Evolutionary conservation across 2,888 invertebrate species (phyloP).

Genomic region (Volucella zonaria): DNA sequence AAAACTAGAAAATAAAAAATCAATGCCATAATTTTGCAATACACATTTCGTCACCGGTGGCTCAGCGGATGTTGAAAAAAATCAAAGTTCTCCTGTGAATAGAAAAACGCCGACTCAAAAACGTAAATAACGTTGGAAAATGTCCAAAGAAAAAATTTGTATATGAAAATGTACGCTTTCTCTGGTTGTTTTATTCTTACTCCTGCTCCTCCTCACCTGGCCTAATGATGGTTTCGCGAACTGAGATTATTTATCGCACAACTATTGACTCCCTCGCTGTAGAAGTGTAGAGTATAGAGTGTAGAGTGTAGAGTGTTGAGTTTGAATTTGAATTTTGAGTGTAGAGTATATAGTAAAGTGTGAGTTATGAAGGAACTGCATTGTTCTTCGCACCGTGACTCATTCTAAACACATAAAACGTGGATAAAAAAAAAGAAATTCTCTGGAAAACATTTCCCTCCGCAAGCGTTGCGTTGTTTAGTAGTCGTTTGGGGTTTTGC

Average conservation of each 20-base stretch:
- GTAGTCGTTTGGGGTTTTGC: constrained; percentile 25
- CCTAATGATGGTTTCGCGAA: constrained; percentile 45
- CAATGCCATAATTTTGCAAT: constrained; percentile 69
- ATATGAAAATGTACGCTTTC: constrained; percentile 30
- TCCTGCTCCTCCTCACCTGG: constrained; percentile 40
- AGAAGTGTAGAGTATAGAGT: background rate
- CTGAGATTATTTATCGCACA: constrained; percentile 41
- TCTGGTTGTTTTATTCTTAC: background rate
- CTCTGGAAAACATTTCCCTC: constrained; percentile 32
- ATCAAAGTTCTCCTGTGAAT: constrained; percentile 23
- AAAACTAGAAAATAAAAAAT: constrained; percentile 23
- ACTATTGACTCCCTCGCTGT: constrained; percentile 12
- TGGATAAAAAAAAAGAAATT: constrained; percentile 36
- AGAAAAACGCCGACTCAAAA: constrained; percentile 43
- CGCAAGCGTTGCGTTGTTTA: constrained; percentile 4
- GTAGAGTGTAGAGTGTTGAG: constrained; percentile 1
- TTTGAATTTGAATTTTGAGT: constrained; percentile 3
- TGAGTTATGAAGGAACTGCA: constrained; percentile 54
- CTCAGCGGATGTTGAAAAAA: background rate
- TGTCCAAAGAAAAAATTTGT: constrained; percentile 55
- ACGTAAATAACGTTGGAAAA: constrained; percentile 70
- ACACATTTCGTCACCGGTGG: constrained; percentile 30
- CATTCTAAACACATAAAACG: constrained; percentile 25
- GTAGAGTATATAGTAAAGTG: constrained; percentile 2
- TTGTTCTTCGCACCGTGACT: constrained; percentile 41